Evolutionary conservation across 2,797 vertebrate species (phyloP), one percentile per base, ranked within the genome.

Genomic region (Tangara arthus): DNA sequence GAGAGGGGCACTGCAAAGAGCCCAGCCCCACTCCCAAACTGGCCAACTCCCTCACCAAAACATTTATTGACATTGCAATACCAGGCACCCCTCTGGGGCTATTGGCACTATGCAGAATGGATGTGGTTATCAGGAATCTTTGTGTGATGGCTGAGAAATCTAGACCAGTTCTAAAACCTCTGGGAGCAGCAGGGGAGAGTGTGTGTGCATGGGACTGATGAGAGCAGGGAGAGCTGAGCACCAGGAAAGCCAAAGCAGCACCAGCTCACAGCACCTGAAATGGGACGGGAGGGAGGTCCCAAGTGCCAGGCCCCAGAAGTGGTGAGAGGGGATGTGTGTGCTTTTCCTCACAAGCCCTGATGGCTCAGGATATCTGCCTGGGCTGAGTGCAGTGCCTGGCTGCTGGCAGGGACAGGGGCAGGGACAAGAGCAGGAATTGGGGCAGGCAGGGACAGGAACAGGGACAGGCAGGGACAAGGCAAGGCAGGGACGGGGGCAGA

Each of bases 251-350:
- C 2, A 0, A 28, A 27, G 56, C 70, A 53, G 34, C 8, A 9
- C 35, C 4, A 8, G 41, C 5, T 50, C 35, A 30, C 1, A 14
- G 22, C 46, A 28, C 9, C 32, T 12, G 28, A 11, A 72, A 7
- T 0, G 20, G 37, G 32, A 22, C 1, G 27, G 20, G 12, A 63
- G 15, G 26, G 50, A 41, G 0, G 10, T 32, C 13, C 19, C 49
- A 3, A 7, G 12, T 2, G 42, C 20, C 22, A 72, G 35, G 15
- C 9, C 32, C 44, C 46, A 60, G 46, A 28, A 39, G 60, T 28
- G 19, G 52, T 0, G 0, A 24, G 34, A 4, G 44, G 27, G 0
- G 9, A 59, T 0, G 19, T 9, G 63, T n/a, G 44, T 50, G 37
- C 19, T n/a, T 37, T 28, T 47, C 27, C 4, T 56, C 41, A 23